Conservation (phyloP, 2,113 vertebrate species). For the Seriola quinqueradiata region DNA sequence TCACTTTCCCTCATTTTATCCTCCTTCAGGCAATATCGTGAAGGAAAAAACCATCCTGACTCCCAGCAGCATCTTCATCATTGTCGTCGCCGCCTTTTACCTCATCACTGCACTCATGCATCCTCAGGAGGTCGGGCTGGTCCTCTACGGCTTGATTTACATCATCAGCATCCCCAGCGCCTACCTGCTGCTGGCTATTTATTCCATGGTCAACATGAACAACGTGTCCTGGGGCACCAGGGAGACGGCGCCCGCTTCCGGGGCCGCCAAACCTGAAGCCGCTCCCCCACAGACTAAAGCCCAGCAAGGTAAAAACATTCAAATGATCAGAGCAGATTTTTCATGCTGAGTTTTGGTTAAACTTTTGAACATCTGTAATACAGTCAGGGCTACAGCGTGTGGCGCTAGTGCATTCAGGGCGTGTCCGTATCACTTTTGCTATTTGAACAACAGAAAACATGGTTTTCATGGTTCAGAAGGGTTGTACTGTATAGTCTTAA, state of each 20-base stretch:
- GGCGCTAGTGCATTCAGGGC: no score
- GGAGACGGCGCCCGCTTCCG: slow-evolving; percentile 41
- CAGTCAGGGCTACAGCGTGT: no score
- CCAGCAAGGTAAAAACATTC: slow-evolving; percentile 13
- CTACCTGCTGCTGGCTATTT: slow-evolving; percentile 80
- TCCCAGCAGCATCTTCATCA: slow-evolving; percentile 72
- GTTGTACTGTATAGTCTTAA: no score
- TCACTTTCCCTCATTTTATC: not conserved
- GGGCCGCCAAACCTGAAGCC: not conserved
- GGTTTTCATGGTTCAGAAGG: no score
- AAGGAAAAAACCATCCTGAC: slow-evolving; percentile 62
- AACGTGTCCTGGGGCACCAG: slow-evolving; percentile 84
- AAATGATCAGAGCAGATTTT: not conserved
- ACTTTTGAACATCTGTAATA: no score
- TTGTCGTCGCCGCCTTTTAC: slow-evolving; percentile 47
- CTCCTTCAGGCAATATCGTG: slow-evolving; percentile 54
- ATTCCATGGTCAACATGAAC: slow-evolving; percentile 82
- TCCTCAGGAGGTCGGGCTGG: slow-evolving; percentile 47
- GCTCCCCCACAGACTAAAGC: not conserved
- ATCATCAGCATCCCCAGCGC: slow-evolving; percentile 77
- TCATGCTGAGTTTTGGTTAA: not conserved
- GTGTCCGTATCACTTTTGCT: no score
- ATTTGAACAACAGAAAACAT: no score
- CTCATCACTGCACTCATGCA: slow-evolving; percentile 54
- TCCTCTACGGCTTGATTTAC: slow-evolving; percentile 75